Conservation (phyloP, 2,797 vertebrate species). For the Enteromius trimaculatus region DNA sequence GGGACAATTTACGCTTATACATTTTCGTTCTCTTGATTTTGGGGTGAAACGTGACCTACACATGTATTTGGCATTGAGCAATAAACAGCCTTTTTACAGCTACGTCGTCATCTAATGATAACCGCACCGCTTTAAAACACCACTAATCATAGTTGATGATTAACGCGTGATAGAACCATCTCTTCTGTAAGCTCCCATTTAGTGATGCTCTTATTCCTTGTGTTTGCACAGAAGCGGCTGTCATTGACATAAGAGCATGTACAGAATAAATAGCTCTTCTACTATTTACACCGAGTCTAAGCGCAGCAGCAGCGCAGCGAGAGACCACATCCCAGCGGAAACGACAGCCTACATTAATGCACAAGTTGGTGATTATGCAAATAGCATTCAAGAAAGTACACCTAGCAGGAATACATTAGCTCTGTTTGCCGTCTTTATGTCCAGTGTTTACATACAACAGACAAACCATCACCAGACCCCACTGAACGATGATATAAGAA, state of each 20-base stretch:
- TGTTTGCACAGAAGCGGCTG: conserved; percentile 29
- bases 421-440: neutral
- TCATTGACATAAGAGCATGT: conserved; percentile 20
- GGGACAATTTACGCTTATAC: neutral
- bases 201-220: conserved; percentile 27
- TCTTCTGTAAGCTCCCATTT: conserved; percentile 28
- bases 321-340: neutral
- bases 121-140: conserved; percentile 11
- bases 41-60: neutral
- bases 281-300: neutral
- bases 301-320: neutral
- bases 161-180: conserved; percentile 50
- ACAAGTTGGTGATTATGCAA: conserved; percentile 5
- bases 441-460: neutral
- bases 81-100: conserved; percentile 7
- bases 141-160: conserved; percentile 43
- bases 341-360: neutral
- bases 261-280: neutral
- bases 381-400: neutral
- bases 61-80: neutral
- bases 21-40: neutral
- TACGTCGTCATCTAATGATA: neutral
- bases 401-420: conserved; percentile 2
- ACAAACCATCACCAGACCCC: neutral
- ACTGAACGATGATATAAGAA: neutral